These are phyloP conservation scores for Mormyrus hasselquistii DNA, from an alignment of 2,797 vertebrate species.

Conservation along the genomic window DNA sequence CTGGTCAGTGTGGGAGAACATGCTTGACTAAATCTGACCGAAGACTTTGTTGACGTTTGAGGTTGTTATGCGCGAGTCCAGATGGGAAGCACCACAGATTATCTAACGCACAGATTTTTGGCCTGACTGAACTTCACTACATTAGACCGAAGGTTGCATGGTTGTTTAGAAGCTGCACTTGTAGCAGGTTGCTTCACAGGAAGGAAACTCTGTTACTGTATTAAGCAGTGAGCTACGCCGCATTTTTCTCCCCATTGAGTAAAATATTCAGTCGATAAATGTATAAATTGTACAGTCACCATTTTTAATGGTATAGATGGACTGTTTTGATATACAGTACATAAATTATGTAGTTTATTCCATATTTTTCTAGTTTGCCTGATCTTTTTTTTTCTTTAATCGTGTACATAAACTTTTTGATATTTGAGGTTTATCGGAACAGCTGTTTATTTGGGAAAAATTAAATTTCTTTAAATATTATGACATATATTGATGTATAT, in stretches of 20 bases:
- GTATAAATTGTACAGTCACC: neutral
- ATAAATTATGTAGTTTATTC: neutral
- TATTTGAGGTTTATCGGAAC: neutral
- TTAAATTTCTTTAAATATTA: neutral
- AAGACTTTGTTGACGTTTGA: conserved; percentile 1
- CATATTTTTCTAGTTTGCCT: neutral
- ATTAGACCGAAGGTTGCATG: neutral
- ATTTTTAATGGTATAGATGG: neutral
- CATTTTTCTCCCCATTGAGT: neutral
- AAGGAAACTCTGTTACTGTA: neutral
- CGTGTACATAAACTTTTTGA: neutral
- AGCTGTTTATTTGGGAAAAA: neutral
- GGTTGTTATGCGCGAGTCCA: neutral
- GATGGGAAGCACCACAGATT: neutral
- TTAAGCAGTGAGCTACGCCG: neutral
- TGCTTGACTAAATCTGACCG: neutral
- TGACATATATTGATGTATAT: neutral
- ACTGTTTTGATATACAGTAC: neutral
- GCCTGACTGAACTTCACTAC: neutral
- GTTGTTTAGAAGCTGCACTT: neutral
- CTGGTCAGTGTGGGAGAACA: neutral
- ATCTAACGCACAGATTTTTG: neutral
- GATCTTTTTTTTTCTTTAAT: neutral
- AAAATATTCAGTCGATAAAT: neutral
- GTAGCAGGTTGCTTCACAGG: neutral